Evolutionary conservation across 1,140 invertebrate species (phyloP), one percentile per base, ranked within the genome.

Genomic region (Aphaenogaster floridana): DNA sequence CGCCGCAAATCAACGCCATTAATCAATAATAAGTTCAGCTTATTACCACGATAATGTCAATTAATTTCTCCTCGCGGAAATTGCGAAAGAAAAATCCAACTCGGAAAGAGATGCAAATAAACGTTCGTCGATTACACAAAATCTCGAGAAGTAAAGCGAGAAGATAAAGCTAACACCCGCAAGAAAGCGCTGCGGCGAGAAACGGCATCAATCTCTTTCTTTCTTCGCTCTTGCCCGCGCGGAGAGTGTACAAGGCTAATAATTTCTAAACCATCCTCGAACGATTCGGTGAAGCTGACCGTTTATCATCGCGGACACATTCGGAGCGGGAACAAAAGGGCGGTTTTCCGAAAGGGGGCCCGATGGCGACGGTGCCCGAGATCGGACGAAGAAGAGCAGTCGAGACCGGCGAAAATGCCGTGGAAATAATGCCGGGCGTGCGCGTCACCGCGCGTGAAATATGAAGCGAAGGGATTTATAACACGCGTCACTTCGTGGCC

Each of bases 271-370:
- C 48, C 21, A 34, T 57, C 36, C 80, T 74, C 13, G 69, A 84
- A 59, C 77, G 63, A 57, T 17, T 81, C 36, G 50, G 50, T 17
- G 45, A 28, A 83, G 42, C 39, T 74, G n/a, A 61, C 42, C 71
- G 42, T 84, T 74, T 84, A 61, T 84, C 45, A 74, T 76, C 21
- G 28, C 28, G 54, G 28, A 83, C 42, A 83, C 68, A 61, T 61
- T 74, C n/a, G 42, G n/a, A 50, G 3, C 13, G 54, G 54, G 7
- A 36, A 74, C 34, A 84, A 61, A 84, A 71, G 36, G 34, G 6
- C 36, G n/a, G 28, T 74, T 42, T 34, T 28, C 39, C 39, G 8
- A 61, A 74, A 74, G 42, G 11, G 17, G 21, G 34, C 17, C 11
- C 3, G 9, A 79, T 7, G 50, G n/a, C n/a, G 13, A 39, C 1